Percentiles rank a stretch among this genome's conserved stretches.
These are phyloP conservation scores for Desmodus rotundus DNA, from an alignment of 2,113 vertebrate genomes.

Conservation along the genomic window DNA sequence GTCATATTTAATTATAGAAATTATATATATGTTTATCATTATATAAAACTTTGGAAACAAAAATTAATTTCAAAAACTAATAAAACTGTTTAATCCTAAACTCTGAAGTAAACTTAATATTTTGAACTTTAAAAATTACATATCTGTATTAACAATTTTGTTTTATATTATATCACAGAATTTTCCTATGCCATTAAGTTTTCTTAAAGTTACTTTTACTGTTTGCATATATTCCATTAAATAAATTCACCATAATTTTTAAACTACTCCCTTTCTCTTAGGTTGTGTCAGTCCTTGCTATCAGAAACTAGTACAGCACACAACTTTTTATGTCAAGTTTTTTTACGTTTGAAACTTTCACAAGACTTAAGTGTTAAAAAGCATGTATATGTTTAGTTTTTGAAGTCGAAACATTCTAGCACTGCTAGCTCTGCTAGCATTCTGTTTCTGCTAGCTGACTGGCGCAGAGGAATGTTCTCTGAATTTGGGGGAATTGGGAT, in stretches of 20 bases:
- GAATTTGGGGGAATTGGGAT: background rate
- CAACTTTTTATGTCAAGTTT: background rate
- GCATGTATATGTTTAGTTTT: background rate
- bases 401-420: background rate
- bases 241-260: background rate
- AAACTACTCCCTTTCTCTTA: background rate
- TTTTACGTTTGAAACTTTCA: background rate
- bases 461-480: background rate
- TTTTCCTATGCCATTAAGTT: background rate
- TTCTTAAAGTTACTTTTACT: background rate
- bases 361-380: background rate
- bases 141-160: background rate
- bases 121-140: background rate
- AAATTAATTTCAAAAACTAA: constrained; percentile 9
- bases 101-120: background rate
- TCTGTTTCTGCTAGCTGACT: no score
- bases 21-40: background rate
- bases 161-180: background rate
- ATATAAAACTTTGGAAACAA: background rate
- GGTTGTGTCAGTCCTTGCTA: background rate
- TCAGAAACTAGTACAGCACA: background rate
- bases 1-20: background rate
- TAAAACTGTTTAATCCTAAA: background rate
- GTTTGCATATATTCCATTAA: background rate
- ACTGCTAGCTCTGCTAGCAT: no score